These are phyloP conservation scores for Elachura formosa DNA, from an alignment of 2,113 vertebrate genomes.

Conservation along the genomic window DNA sequence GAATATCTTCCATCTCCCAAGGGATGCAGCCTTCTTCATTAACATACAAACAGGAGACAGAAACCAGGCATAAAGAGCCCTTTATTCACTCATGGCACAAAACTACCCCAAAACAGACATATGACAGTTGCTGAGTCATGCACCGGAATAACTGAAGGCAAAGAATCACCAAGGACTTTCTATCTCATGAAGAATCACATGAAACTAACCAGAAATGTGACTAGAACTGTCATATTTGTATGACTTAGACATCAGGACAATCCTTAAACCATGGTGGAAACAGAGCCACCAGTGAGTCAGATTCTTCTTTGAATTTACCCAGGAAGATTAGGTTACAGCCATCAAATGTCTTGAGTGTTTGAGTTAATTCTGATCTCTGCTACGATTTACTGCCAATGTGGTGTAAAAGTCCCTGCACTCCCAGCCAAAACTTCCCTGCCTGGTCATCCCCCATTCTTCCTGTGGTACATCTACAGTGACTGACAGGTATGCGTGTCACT, in stretches of 20 bases:
- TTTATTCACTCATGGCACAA: background rate
- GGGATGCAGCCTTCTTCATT: background rate
- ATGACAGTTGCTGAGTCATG: background rate
- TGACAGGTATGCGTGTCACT: background rate
- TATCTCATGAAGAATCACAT: background rate
- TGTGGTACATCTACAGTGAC: background rate
- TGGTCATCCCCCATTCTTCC: background rate
- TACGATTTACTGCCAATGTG: background rate
- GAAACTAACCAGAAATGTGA: background rate
- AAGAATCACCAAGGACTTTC: background rate
- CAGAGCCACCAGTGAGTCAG: background rate
- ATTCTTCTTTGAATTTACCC: background rate
- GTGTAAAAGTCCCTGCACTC: background rate
- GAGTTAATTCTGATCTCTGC: background rate
- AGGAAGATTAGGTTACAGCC: background rate
- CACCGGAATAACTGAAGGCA: background rate
- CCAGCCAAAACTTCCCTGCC: background rate
- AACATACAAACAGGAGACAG: background rate
- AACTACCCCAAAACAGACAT: background rate
- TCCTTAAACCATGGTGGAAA: background rate
- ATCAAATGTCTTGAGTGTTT: background rate
- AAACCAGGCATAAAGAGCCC: background rate
- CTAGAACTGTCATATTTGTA: background rate
- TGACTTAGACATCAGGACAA: background rate
- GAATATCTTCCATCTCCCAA: background rate